These are phyloP conservation scores for Pseudomyrmex cubaensis DNA, from an alignment of 1,140 invertebrate species.

Conservation along the genomic window DNA sequence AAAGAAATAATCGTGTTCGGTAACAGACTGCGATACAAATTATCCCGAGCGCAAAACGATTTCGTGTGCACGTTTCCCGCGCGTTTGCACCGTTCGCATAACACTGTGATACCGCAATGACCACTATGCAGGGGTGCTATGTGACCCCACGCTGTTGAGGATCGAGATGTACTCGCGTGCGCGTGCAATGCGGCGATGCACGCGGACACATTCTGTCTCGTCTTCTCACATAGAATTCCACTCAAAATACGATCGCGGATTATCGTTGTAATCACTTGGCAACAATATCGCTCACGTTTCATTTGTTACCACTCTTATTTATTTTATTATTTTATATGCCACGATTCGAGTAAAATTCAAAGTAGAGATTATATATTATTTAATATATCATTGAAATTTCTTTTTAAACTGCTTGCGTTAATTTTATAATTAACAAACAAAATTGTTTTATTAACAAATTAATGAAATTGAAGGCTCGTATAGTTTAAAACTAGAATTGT, in stretches of 20 bases:
- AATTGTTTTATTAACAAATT: too few relatives aligned
- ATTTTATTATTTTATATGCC: neutral
- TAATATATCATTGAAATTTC: too few relatives aligned
- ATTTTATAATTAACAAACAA: too few relatives aligned
- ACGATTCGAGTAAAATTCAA: too few relatives aligned
- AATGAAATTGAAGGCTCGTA: too few relatives aligned
- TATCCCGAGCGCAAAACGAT: conserved; percentile 14
- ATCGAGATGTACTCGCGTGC: conserved; percentile 70
- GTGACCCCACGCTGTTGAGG: conserved; percentile 68
- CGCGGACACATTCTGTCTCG: conserved; percentile 44
- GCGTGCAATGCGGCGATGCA: conserved; percentile 65
- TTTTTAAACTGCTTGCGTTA: too few relatives aligned
- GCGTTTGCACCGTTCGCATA: conserved; percentile 68
- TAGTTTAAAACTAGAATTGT: too few relatives aligned
- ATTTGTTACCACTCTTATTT: neutral
- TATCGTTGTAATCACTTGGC: conserved; percentile 10
- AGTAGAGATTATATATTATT: too few relatives aligned
- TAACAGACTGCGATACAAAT: neutral
- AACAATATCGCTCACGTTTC: neutral
- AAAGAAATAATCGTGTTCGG: neutral
- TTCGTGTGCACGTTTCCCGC: conserved; percentile 15
- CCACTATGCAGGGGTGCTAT: conserved; percentile 78
- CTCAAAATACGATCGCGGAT: conserved; percentile 5
- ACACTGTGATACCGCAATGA: conserved; percentile 77
- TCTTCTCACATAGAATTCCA: conserved; percentile 56